A percentile compares a stretch with the other conserved stretches of the same genome.
phyloP scores from a whole-genome alignment of 2,797 vertebrate genomes.

The Enteromius unitaeniatus region DNA sequence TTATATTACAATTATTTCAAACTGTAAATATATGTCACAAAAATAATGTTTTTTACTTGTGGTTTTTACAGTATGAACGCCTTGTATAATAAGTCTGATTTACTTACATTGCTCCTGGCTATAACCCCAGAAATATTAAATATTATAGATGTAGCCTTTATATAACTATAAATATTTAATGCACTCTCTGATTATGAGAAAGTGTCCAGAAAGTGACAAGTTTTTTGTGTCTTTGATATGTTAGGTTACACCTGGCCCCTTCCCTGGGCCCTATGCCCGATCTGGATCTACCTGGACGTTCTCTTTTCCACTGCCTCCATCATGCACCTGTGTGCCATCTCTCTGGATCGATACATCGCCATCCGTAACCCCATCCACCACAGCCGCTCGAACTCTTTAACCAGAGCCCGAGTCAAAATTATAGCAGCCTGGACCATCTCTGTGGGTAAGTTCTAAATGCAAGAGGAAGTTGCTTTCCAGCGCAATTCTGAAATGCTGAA shows the following conservation, averaged over 20 bases:
- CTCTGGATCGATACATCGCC: slow-evolving; percentile 93
- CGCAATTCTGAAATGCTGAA: slow-evolving; percentile 21
- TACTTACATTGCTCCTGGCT: neutral
- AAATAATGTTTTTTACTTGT: neutral
- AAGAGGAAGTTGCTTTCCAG: slow-evolving; percentile 8
- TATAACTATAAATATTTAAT: neutral
- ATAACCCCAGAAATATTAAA: neutral
- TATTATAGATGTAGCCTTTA: neutral
- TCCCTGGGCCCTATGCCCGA: slow-evolving; percentile 85
- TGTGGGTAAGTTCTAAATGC: slow-evolving; percentile 81
- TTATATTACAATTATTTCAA: neutral
- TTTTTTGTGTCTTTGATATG: slow-evolving; percentile 22
- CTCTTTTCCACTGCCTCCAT: slow-evolving; percentile 96
- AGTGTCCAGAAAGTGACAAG: slow-evolving; percentile 10
- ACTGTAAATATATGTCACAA: neutral
- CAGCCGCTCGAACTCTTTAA: slow-evolving; percentile 93
- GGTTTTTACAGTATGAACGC: neutral
- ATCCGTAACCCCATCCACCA: slow-evolving; percentile 95
- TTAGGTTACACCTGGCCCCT: slow-evolving; percentile 92
- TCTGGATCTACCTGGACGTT: slow-evolving; percentile 97
- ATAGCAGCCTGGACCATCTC: slow-evolving; percentile 96
- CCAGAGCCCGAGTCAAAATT: slow-evolving; percentile 94
- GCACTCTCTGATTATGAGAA: neutral
- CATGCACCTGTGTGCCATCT: slow-evolving; percentile 97
- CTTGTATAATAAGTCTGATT: neutral